These are phyloP conservation scores for Azorinus chamasolen DNA, from an alignment of 2,888 invertebrate species.

Conservation along the genomic window DNA sequence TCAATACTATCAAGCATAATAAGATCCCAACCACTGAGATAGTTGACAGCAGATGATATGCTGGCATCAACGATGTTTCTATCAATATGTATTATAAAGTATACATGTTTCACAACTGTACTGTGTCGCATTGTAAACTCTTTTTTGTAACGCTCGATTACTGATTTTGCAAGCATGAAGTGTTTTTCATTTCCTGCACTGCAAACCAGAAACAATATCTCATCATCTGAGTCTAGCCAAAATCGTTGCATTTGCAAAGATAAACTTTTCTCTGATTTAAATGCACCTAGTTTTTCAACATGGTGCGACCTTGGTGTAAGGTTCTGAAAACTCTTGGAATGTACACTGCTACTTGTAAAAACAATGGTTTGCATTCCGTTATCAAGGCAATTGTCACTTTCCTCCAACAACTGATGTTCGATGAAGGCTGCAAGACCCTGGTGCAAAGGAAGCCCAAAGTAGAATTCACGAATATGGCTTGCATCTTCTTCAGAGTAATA, in stretches of 20 bases:
- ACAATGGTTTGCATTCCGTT: slow-evolving; percentile 35
- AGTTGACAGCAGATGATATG: slow-evolving; percentile 60
- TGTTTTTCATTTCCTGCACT: slow-evolving; percentile 63
- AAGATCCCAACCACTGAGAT: slow-evolving; percentile 64
- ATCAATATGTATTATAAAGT: slow-evolving; percentile 47
- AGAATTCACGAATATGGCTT: slow-evolving; percentile 19
- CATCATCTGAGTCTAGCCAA: slow-evolving; percentile 46
- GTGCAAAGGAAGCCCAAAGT: slow-evolving; percentile 62
- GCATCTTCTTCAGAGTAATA: slow-evolving; percentile 2
- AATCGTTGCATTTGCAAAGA: slow-evolving; percentile 48
- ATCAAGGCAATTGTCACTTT: no score
- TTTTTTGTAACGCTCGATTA: slow-evolving; percentile 43
- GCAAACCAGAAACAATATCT: slow-evolving; percentile 63
- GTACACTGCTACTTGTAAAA: slow-evolving; percentile 67
- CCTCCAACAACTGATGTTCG: slow-evolving; percentile 1
- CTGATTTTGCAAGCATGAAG: slow-evolving; percentile 60
- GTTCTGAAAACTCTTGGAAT: slow-evolving; percentile 30
- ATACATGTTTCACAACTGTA: slow-evolving; percentile 36
- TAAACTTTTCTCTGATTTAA: slow-evolving; percentile 71
- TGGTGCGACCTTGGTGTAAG: slow-evolving; percentile 13
- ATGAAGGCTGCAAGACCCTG: slow-evolving; percentile 53
- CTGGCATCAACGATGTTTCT: slow-evolving; percentile 15
- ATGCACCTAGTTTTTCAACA: slow-evolving; percentile 65
- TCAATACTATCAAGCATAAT: slow-evolving; percentile 61
- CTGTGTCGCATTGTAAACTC: background rate